Evolutionary conservation across 2,797 vertebrate genomes (phyloP).

Genomic region (Crenuchus spilurus): DNA sequence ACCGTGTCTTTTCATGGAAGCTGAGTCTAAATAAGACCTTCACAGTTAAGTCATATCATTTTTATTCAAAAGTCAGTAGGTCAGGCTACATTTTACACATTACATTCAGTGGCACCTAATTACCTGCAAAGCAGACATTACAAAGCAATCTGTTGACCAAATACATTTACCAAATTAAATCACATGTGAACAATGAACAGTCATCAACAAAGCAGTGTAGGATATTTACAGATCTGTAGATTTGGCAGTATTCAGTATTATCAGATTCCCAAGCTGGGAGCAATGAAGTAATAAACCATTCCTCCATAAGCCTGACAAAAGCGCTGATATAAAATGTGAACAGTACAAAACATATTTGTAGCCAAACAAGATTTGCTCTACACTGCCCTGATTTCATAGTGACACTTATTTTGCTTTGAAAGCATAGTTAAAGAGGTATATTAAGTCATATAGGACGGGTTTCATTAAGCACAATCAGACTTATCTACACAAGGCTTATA

Average conservation of each 20-base stretch:
- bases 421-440: conserved; percentile 7
- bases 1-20: no score
- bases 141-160: conserved; percentile 1
- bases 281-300: not conserved
- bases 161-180: conserved; percentile 16
- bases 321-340: not conserved
- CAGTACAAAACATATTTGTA: not conserved
- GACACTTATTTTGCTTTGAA: not conserved
- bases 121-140: conserved; percentile 4
- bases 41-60: not conserved
- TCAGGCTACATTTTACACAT: conserved; percentile 5
- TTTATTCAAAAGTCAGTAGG: not conserved
- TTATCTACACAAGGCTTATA: not conserved
- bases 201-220: not conserved
- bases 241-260: not conserved
- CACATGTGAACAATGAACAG: conserved; percentile 20
- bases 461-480: not conserved
- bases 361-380: not conserved
- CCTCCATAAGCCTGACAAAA: not conserved
- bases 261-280: not conserved
- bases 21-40: no score
- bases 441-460: not conserved
- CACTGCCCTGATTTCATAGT: not conserved
- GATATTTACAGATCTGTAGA: not conserved
- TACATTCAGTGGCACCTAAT: conserved; percentile 11